Evolutionary conservation across 2,113 vertebrate species (phyloP), one percentile per base, ranked within the genome.

Genomic region (Nettapus auritus): DNA sequence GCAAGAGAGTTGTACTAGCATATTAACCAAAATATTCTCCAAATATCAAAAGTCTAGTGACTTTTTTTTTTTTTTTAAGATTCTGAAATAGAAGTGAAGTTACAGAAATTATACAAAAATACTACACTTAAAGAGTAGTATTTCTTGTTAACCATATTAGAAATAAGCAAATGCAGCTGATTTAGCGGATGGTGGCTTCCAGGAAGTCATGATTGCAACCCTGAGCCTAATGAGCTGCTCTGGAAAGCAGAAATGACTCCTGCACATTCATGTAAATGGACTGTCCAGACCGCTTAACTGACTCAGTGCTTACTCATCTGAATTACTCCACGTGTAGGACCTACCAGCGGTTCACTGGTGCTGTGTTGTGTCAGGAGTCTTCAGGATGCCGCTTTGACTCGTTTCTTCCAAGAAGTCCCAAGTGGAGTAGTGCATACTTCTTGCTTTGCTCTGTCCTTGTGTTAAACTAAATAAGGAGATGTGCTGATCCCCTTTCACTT

Each of bases 171-270:
- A 70, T 73, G 62, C 73, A 93, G 80, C 77, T 95, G 91, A 56
- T 33, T 95, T 96, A 78, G 70, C 0, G 6, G 89, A 93, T 94
- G 91, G 69, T 78, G 92, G 71, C 78, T 97, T 96, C 81, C 95
- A 93, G 95, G 95, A 97, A 96, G 80, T 90, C 85, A 80, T 92
- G 93, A 94, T 75, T 84, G 92, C 93, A 94, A 89, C 68, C 66
- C 57, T 91, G 95, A 69, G 87, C 83, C 80, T 92, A 92, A 94
- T 95, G 77, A 95, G 90, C 81, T 77, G 66, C 50, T 95, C 34
- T 90, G 93, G 90, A 77, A 96, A 95, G 84, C 8, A 21, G 69
- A 75, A 68, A 82, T 78, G 75, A 79, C 64, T 83, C 17, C 38
- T 71, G 40, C 66, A 83, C 23, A 60, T 92, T 94, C 66, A 69